A percentile compares a stretch with the other conserved stretches of the same genome.
Evolutionary conservation across 2,888 invertebrate genomes (phyloP).

Genomic region (Tromatobia lineatoria): DNA sequence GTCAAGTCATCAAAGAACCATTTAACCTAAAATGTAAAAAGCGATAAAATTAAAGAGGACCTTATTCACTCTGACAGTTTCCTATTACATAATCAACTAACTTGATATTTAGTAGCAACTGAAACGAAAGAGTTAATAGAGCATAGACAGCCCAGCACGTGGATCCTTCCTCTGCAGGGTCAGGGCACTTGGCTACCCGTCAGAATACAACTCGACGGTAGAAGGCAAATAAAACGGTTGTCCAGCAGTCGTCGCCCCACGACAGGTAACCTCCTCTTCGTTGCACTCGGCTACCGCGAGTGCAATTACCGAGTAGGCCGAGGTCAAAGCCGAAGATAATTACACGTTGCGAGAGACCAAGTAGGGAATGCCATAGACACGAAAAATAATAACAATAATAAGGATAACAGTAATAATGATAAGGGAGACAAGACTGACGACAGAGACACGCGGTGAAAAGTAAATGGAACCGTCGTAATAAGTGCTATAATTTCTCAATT

Average conservation of each 20-base stretch:
- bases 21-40: no score
- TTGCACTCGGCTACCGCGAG: slow-evolving; percentile 21
- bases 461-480: slow-evolving; percentile 54
- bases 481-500: slow-evolving; percentile 65
- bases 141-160: not conserved
- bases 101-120: not conserved
- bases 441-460: slow-evolving; percentile 34
- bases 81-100: no score
- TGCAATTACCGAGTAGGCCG: slow-evolving; percentile 49
- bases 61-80: no score
- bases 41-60: no score
- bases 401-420: slow-evolving; percentile 31
- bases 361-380: not conserved
- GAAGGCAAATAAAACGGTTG: slow-evolving; percentile 22
- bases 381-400: slow-evolving; percentile 7
- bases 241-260: slow-evolving; percentile 2
- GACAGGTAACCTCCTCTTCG: slow-evolving; percentile 34
- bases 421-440: slow-evolving; percentile 16
- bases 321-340: slow-evolving; percentile 62
- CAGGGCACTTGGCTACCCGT: not conserved
- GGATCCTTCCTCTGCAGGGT: not conserved
- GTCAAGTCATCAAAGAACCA: no score
- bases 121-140: not conserved
- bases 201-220: not conserved
- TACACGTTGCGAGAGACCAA: slow-evolving; percentile 28